These are phyloP conservation scores for Drosophila busckii DNA, from an alignment of 1,140 invertebrate genomes.

Conservation along the genomic window DNA sequence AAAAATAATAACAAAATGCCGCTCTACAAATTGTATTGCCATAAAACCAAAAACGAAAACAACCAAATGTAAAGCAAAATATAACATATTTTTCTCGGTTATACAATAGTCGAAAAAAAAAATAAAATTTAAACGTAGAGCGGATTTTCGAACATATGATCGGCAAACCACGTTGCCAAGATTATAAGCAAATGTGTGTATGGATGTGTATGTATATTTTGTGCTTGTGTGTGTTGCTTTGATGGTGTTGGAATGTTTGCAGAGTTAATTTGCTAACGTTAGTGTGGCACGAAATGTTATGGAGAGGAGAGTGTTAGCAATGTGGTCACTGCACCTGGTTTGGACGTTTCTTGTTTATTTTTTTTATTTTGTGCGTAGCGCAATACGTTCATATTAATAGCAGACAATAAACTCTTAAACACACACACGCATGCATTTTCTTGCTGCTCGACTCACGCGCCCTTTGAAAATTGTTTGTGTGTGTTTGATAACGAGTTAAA, in stretches of 20 bases:
- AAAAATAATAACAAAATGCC: constrained; percentile 5
- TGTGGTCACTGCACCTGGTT: constrained; percentile 26
- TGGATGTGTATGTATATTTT: constrained; percentile 12
- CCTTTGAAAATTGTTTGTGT: constrained; percentile 14
- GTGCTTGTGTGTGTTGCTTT: constrained; percentile 44
- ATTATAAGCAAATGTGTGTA: constrained; percentile 45
- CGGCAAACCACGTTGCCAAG: constrained; percentile 70
- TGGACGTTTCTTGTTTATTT: neutral
- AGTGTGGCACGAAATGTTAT: constrained; percentile 3
- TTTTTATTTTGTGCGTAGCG: neutral
- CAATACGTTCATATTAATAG: constrained; percentile 26
- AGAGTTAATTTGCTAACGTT: no score
- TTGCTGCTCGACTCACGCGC: constrained; percentile 2
- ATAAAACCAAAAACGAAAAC: neutral
- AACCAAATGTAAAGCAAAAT: constrained; percentile 17
- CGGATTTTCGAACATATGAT: constrained; percentile 57
- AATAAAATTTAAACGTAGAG: constrained; percentile 15
- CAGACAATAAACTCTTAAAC: no score
- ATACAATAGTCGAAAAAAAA: constrained; percentile 33
- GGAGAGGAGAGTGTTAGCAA: constrained; percentile 2
- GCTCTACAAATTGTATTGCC: neutral
- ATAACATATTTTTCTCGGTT: constrained; percentile 33
- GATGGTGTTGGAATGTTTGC: constrained; percentile 14
- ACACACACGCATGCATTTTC: constrained; percentile 4
- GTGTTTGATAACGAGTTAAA: constrained; percentile 31